Conservation (phyloP, 2,113 vertebrate genomes). For the Notothenia rossii region DNA sequence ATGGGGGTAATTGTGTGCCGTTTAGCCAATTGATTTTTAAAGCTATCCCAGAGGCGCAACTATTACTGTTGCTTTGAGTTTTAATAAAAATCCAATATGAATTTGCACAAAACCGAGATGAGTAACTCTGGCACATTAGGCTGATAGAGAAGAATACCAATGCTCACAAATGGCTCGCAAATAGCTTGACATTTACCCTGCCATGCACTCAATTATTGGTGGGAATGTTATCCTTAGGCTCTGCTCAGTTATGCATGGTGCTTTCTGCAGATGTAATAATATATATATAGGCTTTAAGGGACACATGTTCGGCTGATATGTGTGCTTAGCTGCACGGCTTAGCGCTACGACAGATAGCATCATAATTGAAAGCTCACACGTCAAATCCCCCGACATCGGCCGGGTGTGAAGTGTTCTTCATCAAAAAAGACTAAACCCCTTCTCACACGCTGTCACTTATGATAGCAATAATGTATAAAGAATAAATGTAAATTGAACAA, state of each 20-base stretch:
- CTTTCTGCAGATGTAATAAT: conserved; percentile 65
- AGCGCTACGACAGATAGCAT: conserved; percentile 54
- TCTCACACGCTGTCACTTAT: neutral
- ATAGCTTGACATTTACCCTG: conserved; percentile 79
- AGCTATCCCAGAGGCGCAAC: conserved; percentile 78
- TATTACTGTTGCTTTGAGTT: conserved; percentile 78
- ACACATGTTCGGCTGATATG: conserved; percentile 46
- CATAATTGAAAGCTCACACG: conserved; percentile 59
- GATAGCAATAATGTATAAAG: conserved; percentile 46
- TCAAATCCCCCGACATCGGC: conserved; percentile 29
- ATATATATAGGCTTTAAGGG: conserved; percentile 62
- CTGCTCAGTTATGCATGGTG: conserved; percentile 54
- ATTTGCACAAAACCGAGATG: conserved; percentile 78
- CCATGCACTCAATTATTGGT: conserved; percentile 70
- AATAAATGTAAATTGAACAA: conserved; percentile 37
- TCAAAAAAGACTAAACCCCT: conserved; percentile 27
- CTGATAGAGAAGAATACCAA: conserved; percentile 77
- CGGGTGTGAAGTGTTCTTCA: conserved; percentile 27
- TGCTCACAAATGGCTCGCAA: conserved; percentile 63
- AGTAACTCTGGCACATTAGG: conserved; percentile 72
- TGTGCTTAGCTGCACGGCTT: conserved; percentile 47
- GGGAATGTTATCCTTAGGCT: conserved; percentile 64
- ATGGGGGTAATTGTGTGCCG: conserved; percentile 75
- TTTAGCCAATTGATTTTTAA: conserved; percentile 85
- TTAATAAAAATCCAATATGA: conserved; percentile 84